A percentile compares a stretch with the other conserved stretches of the same genome.
These are phyloP conservation scores for Tyrophagus putrescentiae DNA, from an alignment of 1,140 invertebrate species.

Conservation along the genomic window DNA sequence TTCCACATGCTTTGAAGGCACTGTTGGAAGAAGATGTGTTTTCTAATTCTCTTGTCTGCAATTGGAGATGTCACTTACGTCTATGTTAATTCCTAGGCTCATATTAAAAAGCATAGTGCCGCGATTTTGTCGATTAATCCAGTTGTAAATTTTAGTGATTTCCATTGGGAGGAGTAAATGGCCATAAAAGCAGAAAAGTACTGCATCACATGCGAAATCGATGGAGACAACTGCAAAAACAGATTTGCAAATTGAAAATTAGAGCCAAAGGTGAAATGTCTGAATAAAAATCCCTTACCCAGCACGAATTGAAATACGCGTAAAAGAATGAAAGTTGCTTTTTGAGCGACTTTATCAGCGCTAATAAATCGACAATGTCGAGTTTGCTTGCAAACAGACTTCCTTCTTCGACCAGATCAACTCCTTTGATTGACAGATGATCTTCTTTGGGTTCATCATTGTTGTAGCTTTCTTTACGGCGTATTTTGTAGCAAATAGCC, in stretches of 20 bases:
- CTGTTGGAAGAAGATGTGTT: not conserved
- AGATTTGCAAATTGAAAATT: slow-evolving; percentile 3
- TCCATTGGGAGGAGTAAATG: slow-evolving; percentile 13
- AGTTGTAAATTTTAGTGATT: slow-evolving; percentile 2
- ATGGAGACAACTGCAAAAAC: slow-evolving; percentile 15
- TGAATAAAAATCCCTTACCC: not conserved
- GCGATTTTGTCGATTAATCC: not conserved
- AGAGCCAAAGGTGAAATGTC: not conserved
- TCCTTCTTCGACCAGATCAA: not conserved
- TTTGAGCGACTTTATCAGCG: not conserved
- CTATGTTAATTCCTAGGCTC: slow-evolving; percentile 1
- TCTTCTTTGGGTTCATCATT: not conserved
- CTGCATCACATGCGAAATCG: slow-evolving; percentile 7
- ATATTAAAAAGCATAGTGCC: slow-evolving; percentile 4
- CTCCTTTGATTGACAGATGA: not conserved
- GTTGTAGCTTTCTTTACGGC: not conserved
- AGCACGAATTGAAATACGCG: not conserved
- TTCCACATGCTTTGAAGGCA: slow-evolving; percentile 15
- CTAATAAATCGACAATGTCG: slow-evolving; percentile 3
- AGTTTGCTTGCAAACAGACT: not conserved
- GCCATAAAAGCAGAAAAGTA: slow-evolving; percentile 12
- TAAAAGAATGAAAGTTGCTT: not conserved
- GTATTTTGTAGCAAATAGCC: slow-evolving; percentile 5
- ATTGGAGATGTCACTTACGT: not conserved
- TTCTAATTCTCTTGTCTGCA: not conserved